Conservation (phyloP, 2,113 vertebrate species). For the Cyanoramphus novaezelandiae region DNA sequence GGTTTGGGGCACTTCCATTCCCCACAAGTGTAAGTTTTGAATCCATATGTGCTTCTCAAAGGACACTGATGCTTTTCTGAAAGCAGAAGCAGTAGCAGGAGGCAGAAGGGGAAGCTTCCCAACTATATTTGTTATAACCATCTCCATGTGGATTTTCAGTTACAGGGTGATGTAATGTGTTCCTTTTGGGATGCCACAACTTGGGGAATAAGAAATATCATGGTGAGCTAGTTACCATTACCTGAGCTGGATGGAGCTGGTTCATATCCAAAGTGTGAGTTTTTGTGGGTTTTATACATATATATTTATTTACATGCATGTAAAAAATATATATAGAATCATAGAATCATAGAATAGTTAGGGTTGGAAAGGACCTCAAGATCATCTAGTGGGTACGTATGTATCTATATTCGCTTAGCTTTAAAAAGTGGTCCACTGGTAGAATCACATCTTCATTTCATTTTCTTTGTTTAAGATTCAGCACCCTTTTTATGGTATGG, state of each 20-base stretch:
- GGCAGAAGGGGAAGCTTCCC: not conserved
- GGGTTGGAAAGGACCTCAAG: too few relatives aligned
- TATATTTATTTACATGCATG: not conserved
- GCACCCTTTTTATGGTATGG: not conserved
- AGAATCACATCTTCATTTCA: not conserved
- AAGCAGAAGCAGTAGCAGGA: not conserved
- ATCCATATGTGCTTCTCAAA: not conserved
- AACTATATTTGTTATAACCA: rapidly evolving
- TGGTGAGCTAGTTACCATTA: rapidly evolving
- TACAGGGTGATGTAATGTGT: not conserved
- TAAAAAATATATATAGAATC: not conserved
- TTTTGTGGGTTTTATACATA: not conserved
- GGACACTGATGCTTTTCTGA: not conserved
- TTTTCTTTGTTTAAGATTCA: not conserved
- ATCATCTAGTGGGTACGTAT: not conserved
- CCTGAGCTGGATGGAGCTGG: not conserved
- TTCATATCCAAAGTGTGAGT: not conserved
- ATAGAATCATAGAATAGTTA: too few relatives aligned
- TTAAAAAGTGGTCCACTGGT: not conserved
- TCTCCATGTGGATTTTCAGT: not conserved
- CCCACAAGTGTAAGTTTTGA: not conserved
- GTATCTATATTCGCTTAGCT: not conserved
- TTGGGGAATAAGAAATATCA: not conserved
- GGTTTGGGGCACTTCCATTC: not conserved
- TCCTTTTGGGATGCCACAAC: not conserved